Evolutionary conservation across 2,797 vertebrate genomes (phyloP).

Genomic region (Thamnophis elegans): DNA sequence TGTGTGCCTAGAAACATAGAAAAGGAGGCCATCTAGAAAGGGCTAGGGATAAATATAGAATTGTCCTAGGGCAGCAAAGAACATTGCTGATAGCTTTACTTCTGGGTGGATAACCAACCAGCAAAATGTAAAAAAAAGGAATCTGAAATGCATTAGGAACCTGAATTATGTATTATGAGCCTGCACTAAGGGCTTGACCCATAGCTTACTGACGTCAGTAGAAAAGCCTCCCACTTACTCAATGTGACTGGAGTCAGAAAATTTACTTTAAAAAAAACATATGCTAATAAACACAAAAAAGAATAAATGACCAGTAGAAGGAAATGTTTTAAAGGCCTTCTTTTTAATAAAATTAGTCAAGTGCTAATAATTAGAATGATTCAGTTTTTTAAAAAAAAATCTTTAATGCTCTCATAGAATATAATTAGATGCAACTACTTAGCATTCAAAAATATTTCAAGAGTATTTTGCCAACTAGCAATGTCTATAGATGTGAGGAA

Average conservation of each 20-base stretch:
- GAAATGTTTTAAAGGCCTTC: background rate
- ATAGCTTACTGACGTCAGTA: conserved; percentile 22
- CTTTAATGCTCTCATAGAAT: background rate
- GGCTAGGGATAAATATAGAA: conserved; percentile 16
- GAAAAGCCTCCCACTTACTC: conserved; percentile 13
- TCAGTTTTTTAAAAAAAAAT: background rate
- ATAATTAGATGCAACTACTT: background rate
- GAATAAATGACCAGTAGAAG: background rate
- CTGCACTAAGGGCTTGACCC: background rate
- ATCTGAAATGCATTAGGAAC: conserved; percentile 34
- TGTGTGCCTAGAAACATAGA: background rate
- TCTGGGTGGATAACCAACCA: conserved; percentile 7
- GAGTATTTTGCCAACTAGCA: background rate
- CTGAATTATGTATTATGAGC: conserved; percentile 35
- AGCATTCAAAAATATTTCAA: background rate
- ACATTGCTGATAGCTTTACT: conserved; percentile 12
- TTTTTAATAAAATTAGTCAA: background rate
- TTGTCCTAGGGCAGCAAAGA: conserved; percentile 23
- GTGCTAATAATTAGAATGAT: background rate
- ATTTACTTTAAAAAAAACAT: background rate
- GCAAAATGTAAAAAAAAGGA: conserved; percentile 19
- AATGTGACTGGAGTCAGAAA: background rate
- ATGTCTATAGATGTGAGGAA: background rate
- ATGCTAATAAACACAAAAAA: background rate
- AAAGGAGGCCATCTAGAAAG: conserved; percentile 4